A percentile compares a stretch with the other conserved stretches of the same genome.
Evolutionary conservation across 2,113 vertebrate species (phyloP).

Genomic region (Cynopterus brachyotis): DNA sequence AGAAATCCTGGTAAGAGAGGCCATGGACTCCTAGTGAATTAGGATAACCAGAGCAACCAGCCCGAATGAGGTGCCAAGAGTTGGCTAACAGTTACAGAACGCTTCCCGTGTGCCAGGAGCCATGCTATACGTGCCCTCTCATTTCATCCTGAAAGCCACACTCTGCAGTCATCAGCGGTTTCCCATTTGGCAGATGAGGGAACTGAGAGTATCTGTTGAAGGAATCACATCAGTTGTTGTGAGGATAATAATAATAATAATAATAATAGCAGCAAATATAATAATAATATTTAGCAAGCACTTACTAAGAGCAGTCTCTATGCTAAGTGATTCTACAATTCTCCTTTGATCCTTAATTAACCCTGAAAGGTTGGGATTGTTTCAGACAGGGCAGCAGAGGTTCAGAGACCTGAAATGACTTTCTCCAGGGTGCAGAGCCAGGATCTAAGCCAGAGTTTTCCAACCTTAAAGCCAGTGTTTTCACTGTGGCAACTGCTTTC

Average conservation of each 20-base stretch:
- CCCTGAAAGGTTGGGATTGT: neutral
- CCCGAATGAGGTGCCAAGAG: neutral
- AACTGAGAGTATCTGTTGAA: neutral
- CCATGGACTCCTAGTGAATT: neutral
- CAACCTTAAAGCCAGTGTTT: neutral
- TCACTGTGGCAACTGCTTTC: neutral
- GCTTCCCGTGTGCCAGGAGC: neutral
- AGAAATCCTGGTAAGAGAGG: neutral
- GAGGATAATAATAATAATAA: neutral
- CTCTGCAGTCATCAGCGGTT: neutral
- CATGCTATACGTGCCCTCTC: accelerated
- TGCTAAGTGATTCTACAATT: neutral
- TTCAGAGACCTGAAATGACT: neutral
- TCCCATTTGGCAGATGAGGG: neutral
- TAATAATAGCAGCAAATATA: neutral
- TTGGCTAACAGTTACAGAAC: neutral
- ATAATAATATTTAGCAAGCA: neutral
- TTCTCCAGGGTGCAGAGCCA: neutral
- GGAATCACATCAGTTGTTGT: neutral
- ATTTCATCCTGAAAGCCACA: neutral
- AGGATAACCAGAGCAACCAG: neutral
- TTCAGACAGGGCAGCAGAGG: neutral
- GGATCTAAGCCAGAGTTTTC: neutral
- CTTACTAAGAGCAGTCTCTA: neutral
- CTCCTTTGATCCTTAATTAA: neutral